Evolutionary conservation across 2,113 vertebrate genomes (phyloP).

Genomic region (Esox niger): DNA sequence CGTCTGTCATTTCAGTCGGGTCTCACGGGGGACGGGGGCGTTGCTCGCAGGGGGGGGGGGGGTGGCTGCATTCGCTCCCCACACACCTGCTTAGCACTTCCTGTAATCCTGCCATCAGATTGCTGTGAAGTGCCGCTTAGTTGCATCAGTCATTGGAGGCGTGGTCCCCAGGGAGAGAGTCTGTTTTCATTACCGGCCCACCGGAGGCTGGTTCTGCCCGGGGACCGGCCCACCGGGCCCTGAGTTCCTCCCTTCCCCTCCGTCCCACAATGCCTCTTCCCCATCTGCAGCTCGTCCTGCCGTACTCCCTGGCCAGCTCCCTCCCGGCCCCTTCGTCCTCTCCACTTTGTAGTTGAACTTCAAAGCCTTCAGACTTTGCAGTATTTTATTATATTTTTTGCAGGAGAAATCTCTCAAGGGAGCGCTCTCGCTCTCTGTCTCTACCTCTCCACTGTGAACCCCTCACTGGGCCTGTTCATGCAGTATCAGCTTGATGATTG

Average conservation of each 20-base stretch:
- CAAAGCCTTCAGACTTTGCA: background rate
- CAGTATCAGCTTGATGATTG: too few relatives aligned
- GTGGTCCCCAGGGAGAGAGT: background rate
- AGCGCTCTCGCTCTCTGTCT: background rate
- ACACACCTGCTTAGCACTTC: background rate
- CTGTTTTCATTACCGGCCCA: background rate
- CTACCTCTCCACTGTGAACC: background rate
- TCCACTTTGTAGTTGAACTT: conserved; percentile 6
- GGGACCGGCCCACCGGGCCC: background rate
- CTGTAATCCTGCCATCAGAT: background rate
- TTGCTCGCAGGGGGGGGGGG: background rate
- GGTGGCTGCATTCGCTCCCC: background rate
- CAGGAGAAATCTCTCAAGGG: background rate
- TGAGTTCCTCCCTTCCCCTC: background rate
- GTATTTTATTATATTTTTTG: background rate
- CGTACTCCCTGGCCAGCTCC: background rate
- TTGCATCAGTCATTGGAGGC: background rate
- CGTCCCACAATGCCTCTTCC: background rate
- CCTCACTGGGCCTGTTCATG: too few relatives aligned
- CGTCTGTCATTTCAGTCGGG: background rate
- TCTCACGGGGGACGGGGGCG: background rate
- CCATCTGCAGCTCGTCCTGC: background rate
- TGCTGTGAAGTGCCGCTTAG: background rate
- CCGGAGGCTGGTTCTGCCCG: background rate
- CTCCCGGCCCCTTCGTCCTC: background rate